phyloP scores from a whole-genome alignment of 2,113 vertebrate genomes.

The Tor tambroides region DNA sequence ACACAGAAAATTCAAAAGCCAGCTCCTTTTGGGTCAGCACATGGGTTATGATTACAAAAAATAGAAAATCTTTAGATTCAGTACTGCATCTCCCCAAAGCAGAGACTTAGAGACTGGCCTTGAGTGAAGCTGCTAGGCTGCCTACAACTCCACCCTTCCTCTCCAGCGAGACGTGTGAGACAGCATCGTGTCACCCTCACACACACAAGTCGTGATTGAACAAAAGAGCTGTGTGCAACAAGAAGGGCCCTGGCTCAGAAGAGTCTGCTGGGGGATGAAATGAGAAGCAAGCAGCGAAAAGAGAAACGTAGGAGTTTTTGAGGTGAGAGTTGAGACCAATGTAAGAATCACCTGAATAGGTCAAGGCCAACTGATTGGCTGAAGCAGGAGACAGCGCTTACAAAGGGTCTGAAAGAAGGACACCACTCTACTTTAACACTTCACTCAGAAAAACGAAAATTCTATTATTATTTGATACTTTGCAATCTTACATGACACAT shows the following conservation, averaged over 20 bases:
- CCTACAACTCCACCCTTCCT: slow-evolving; percentile 45
- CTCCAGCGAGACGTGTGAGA: slow-evolving; percentile 8
- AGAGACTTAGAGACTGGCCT: not conserved
- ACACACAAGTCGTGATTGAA: slow-evolving; percentile 1
- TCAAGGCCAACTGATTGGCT: not conserved
- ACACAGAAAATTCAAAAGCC: not conserved
- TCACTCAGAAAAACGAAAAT: not conserved
- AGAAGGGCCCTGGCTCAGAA: not conserved
- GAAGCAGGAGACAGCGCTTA: not conserved
- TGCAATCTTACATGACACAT: not conserved
- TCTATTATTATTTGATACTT: not conserved
- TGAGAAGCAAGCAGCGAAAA: not conserved
- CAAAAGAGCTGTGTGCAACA: slow-evolving; percentile 17
- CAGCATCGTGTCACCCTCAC: not conserved
- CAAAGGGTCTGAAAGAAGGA: not conserved
- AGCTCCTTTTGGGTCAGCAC: not conserved
- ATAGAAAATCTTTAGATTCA: not conserved
- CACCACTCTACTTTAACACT: not conserved
- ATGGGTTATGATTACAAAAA: not conserved
- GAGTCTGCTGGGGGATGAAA: not conserved
- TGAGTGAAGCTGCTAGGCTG: not conserved
- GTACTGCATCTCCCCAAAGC: slow-evolving; percentile 8
- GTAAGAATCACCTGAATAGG: not conserved
- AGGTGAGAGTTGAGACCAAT: not conserved
- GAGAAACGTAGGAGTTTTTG: not conserved